These are phyloP conservation scores for Ibidorhyncha struthersii DNA, from an alignment of 2,113 vertebrate genomes.

Conservation along the genomic window DNA sequence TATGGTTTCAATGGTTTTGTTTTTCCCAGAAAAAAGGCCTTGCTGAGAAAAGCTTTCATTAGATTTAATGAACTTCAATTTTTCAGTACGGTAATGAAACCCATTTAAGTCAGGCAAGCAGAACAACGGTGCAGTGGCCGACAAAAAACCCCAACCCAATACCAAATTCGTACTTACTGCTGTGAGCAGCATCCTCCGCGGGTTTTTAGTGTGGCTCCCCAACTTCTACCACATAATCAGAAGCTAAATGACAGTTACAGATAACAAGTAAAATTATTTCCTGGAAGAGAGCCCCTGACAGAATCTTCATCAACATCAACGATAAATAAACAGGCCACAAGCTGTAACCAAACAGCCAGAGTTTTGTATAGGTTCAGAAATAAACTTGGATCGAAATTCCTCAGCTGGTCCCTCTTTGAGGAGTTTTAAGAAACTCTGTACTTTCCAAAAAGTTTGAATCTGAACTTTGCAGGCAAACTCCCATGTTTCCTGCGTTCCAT, in stretches of 20 bases:
- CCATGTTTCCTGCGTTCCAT: not conserved
- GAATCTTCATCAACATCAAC: not conserved
- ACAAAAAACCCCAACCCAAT: not conserved
- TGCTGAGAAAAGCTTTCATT: not conserved
- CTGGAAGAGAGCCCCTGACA: not conserved
- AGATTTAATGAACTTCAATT: not conserved
- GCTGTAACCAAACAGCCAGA: not conserved
- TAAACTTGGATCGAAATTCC: not conserved
- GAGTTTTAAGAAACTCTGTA: not conserved
- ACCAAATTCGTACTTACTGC: not conserved
- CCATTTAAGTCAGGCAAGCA: not conserved
- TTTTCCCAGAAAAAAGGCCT: not conserved
- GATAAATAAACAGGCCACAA: not conserved
- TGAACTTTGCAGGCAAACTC: not conserved
- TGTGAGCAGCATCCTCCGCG: not conserved
- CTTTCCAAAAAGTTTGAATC: not conserved
- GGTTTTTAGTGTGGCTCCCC: not conserved
- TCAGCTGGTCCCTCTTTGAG: not conserved
- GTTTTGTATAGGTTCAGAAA: not conserved
- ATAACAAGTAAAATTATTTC: not conserved
- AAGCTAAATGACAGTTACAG: not conserved
- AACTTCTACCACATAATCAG: not conserved
- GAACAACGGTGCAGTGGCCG: accelerated
- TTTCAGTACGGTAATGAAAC: not conserved
- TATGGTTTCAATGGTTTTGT: not conserved